Evolutionary conservation across 1,140 invertebrate genomes (phyloP).

Genomic region (Pararge aegeria): DNA sequence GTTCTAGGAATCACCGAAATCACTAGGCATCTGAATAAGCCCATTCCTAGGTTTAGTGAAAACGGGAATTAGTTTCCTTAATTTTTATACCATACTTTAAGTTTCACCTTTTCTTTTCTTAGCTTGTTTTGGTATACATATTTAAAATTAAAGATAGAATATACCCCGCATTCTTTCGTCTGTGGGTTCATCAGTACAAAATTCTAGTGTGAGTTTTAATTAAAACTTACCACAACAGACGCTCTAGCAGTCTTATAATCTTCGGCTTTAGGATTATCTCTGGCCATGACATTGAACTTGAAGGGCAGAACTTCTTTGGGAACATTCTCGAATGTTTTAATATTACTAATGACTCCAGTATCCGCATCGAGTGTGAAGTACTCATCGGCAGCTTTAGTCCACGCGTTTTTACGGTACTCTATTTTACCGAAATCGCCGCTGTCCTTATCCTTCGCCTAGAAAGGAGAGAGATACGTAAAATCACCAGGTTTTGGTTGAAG

Average conservation of each 20-base stretch:
- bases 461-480: constrained; percentile 16
- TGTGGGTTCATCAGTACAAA: too few species aligned
- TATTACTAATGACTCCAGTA: constrained; percentile 87
- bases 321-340: constrained; percentile 85
- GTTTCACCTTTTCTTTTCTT: too few species aligned
- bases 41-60: too few species aligned
- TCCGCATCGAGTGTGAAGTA: constrained; percentile 88
- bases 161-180: too few species aligned
- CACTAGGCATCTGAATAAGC: too few species aligned
- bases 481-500: too few species aligned
- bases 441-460: constrained; percentile 89
- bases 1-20: too few species aligned
- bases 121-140: too few species aligned
- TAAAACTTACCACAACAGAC: constrained; percentile 83
- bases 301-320: constrained; percentile 84
- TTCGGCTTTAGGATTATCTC: constrained; percentile 85
- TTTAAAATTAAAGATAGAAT: too few species aligned
- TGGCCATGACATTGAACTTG: constrained; percentile 86
- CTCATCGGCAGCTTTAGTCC: constrained; percentile 81
- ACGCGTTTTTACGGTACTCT: constrained; percentile 84
- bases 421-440: constrained; percentile 89
- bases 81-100: too few species aligned
- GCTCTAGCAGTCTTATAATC: constrained; percentile 83
- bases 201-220: too few species aligned
- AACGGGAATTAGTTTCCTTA: too few species aligned